Conservation (phyloP, 1,140 invertebrate species). For the Calosoma granatense region DNA sequence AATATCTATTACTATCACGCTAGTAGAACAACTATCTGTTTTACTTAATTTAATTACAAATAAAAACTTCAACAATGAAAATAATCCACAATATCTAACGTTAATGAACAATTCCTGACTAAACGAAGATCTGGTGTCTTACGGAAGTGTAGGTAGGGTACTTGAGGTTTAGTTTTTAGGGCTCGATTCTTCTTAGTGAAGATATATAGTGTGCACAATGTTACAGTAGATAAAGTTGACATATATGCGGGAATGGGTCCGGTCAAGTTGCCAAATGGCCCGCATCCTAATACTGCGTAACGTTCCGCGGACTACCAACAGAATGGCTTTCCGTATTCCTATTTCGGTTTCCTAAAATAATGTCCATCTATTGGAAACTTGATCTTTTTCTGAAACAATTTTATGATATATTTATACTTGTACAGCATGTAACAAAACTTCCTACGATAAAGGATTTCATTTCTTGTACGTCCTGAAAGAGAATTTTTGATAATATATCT, state of each 20-base stretch:
- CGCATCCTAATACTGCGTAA: neutral
- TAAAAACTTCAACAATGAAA: too few species aligned
- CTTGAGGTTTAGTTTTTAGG: too few species aligned
- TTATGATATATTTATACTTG: neutral
- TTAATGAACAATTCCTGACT: too few species aligned
- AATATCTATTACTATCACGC: too few species aligned
- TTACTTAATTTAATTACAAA: too few species aligned
- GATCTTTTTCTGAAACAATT: neutral
- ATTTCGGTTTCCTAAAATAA: neutral
- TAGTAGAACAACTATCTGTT: too few species aligned
- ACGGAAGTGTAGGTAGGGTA: too few species aligned
- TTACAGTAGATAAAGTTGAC: conserved; percentile 8
- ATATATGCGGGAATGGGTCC: neutral
- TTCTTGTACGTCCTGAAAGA: neutral
- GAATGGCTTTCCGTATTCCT: neutral
- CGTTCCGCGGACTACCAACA: neutral
- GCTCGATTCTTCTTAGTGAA: too few species aligned
- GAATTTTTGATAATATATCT: neutral
- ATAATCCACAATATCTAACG: too few species aligned
- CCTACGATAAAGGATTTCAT: neutral
- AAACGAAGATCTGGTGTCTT: too few species aligned
- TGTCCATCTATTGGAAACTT: neutral
- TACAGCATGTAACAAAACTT: neutral
- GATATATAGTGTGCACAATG: neutral
- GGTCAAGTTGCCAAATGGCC: conserved; percentile 6